A percentile compares a stretch with the other conserved stretches of the same genome.
Conservation (phyloP, 2,797 vertebrate species). For the Oreochromis mossambicus region DNA sequence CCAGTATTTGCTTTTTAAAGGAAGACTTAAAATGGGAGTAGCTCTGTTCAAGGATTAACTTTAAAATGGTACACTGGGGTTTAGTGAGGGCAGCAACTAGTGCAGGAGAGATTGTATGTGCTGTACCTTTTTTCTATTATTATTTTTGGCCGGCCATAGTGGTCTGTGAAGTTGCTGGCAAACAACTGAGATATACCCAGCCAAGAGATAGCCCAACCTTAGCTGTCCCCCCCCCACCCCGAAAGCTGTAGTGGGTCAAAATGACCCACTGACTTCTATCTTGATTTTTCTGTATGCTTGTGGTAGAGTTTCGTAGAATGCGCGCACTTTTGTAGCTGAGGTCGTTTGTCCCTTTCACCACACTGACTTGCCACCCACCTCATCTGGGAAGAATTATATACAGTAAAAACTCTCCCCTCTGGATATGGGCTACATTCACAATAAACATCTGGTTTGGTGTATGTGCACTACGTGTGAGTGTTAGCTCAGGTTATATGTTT, state of each 20-base stretch:
- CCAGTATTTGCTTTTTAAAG: background rate
- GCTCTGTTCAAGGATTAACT: background rate
- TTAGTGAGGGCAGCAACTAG: background rate
- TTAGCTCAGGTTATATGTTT: conserved; percentile 40
- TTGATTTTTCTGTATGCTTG: conserved; percentile 3
- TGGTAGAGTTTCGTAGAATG: background rate
- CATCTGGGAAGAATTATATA: conserved; percentile 71
- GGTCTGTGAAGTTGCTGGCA: background rate
- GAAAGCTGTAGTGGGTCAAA: background rate
- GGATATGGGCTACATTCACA: conserved; percentile 48
- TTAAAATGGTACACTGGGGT: background rate
- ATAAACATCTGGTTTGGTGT: conserved; percentile 55
- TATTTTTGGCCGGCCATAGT: background rate
- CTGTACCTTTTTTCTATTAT: background rate
- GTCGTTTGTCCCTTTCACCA: conserved; percentile 8
- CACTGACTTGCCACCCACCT: conserved; percentile 50
- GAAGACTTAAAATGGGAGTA: background rate
- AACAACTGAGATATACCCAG: background rate
- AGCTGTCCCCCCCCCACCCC: background rate
- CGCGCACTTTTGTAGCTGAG: background rate
- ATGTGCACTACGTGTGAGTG: conserved; percentile 18
- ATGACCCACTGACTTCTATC: background rate
- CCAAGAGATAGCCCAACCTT: background rate
- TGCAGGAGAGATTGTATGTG: background rate
- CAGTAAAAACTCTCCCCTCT: conserved; percentile 53